phyloP scores from a whole-genome alignment of 2,888 invertebrate species.

The Portevinia maculata region DNA sequence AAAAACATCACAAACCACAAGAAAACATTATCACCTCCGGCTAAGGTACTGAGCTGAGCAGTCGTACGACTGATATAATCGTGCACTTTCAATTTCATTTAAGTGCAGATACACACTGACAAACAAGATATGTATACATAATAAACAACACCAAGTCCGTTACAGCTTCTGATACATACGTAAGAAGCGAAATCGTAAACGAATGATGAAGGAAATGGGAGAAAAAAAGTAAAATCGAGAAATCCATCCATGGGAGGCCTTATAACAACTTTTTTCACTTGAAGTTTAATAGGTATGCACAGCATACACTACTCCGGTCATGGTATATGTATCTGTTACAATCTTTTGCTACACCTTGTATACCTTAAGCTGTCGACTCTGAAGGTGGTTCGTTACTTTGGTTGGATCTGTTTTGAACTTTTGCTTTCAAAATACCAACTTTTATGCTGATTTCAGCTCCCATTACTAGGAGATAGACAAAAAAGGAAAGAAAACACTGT shows the following conservation, averaged over 20 bases:
- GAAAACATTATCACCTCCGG: constrained; percentile 58
- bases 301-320: constrained; percentile 32
- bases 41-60: constrained; percentile 6
- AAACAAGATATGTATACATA: constrained; percentile 61
- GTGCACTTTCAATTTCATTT: constrained; percentile 71
- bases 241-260: constrained; percentile 68
- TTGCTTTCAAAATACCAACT: constrained; percentile 51
- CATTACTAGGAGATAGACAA: background rate
- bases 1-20: constrained; percentile 29
- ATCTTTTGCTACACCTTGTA: constrained; percentile 24
- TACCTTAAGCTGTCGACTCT: background rate
- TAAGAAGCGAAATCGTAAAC: constrained; percentile 45
- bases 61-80: constrained; percentile 31
- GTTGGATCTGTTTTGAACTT: constrained; percentile 43
- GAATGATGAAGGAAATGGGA: constrained; percentile 47
- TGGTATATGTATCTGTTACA: constrained; percentile 57
- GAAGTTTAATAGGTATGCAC: constrained; percentile 39
- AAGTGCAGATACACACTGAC: constrained; percentile 61
- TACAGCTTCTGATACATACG: constrained; percentile 37
- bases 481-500: constrained; percentile 1
- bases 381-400: constrained; percentile 27
- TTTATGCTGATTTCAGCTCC: constrained; percentile 35
- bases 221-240: constrained; percentile 56
- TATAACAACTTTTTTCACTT: constrained; percentile 68
- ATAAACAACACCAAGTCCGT: constrained; percentile 41